Evolutionary conservation across 2,888 invertebrate species (phyloP).

Genomic region (Coronaproctus castanopsis): DNA sequence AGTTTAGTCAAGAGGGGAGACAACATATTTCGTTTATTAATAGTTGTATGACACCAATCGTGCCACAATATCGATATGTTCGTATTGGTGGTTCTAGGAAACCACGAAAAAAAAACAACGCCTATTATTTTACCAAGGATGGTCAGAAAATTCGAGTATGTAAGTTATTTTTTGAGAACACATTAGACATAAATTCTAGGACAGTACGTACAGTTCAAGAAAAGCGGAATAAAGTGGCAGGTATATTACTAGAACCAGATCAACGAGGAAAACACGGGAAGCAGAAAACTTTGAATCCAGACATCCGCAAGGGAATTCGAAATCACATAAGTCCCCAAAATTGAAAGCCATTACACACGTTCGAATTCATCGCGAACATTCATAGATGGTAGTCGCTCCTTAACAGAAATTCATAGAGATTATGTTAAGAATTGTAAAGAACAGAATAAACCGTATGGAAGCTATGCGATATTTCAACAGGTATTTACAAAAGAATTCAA

Average conservation of each 20-base stretch:
- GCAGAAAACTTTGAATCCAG: conserved; percentile 11
- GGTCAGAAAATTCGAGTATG: conserved; percentile 6
- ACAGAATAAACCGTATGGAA: conserved; percentile 9
- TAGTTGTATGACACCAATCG: conserved; percentile 7
- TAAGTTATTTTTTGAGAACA: conserved; percentile 10
- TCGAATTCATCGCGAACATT: conserved; percentile 14
- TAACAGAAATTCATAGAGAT: conserved; percentile 11
- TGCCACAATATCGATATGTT: conserved; percentile 9
- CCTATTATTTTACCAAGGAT: conserved; percentile 8
- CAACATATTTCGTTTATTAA: conserved; percentile 12
- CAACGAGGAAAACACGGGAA: conserved; percentile 15
- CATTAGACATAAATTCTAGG: conserved; percentile 5
- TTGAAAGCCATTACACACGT: conserved; percentile 18
- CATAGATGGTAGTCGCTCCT: conserved; percentile 17
- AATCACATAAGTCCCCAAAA: conserved; percentile 14
- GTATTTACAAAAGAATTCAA: conserved; percentile 11
- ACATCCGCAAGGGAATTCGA: conserved; percentile 3
- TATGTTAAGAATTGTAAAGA: conserved; percentile 6
- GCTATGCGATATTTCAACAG: conserved; percentile 10
- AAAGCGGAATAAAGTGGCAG: conserved; percentile 6
- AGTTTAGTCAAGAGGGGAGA: conserved; percentile 12
- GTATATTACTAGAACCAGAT: conserved; percentile 2
- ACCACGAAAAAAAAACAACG: conserved; percentile 10
- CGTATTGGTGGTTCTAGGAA: no score
- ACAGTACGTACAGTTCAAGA: conserved; percentile 6